Base-by-base conservation (phyloP, 2,113 vertebrate genomes). In the Cephalopholis sonnerati region DNA sequence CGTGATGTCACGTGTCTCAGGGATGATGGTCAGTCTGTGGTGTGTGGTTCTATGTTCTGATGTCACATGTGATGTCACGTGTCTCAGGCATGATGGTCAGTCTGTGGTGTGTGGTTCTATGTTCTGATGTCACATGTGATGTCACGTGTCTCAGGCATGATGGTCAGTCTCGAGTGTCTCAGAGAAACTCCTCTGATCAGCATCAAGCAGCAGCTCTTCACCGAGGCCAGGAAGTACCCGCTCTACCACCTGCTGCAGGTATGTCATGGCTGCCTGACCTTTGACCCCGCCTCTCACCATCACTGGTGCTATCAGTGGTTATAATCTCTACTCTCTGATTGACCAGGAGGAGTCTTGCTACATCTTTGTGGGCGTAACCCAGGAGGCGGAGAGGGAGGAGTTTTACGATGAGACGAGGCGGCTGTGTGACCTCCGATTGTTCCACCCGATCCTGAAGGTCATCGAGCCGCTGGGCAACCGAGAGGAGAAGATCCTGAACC, bases 331-430 rank as follows among this genome's bases (percentile, higher is more conserved):
- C 20, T 69, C 12, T 89, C 29, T 90, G 64, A 84, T 79, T 92
- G 82, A 74, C n/a, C 86, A 96, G 96, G 96, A 96, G 63, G 96
- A 96, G 85, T 96, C 95, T 0, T 94, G 93, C 54, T 96, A 96
- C 87, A 96, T 96, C 79, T 96, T 96, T 81, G 95, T 96, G 66
- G 95, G 96, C 3, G 95, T 96, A 83, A 96, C 95, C 18, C 96
- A 96, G 88, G 96, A 96, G 70, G 96, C 96, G 0, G 96, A 96
- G 78, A 85, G 95, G 74, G 96, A 96, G 87, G 95, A 96, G 88
- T 96, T 96, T 74, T 96, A 96, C 0, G 96, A 96, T 1, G 95
- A 96, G 82, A 95, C 95, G 0, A 84, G 95, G 4, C 90, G 96
- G 0, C 92, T 96, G 25, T 96, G 96, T 6, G 95, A 96, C 84